Evolutionary conservation across 2,797 vertebrate species (phyloP).

Genomic region (Micropoecilia bifurca): DNA sequence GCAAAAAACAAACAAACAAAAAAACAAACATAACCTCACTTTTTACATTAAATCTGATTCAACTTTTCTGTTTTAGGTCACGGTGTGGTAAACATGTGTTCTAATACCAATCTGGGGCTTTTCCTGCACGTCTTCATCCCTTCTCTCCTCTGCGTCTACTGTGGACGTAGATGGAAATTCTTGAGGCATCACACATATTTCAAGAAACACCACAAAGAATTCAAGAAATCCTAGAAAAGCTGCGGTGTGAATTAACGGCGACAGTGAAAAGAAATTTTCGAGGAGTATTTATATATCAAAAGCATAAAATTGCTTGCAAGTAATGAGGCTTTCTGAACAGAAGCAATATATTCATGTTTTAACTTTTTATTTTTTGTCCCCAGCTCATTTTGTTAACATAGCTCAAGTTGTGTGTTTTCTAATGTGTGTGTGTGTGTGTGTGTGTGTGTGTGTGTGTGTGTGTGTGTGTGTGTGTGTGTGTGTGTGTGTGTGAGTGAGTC

Average conservation of each 20-base stretch:
- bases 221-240: neutral
- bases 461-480: no score
- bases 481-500: neutral
- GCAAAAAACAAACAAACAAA: no score
- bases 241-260: neutral
- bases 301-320: neutral
- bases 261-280: neutral
- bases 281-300: neutral
- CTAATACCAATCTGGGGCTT: no score
- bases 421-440: no score
- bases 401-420: neutral
- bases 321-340: neutral
- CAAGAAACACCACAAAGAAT: neutral
- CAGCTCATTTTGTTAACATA: neutral
- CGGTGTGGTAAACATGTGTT: no score
- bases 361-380: neutral
- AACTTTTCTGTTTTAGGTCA: neutral
- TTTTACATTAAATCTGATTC: no score
- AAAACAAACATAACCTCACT: no score
- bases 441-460: neutral
- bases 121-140: no score
- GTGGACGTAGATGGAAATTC: neutral
- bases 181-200: no score
- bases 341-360: neutral
- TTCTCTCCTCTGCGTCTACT: neutral